These are phyloP conservation scores for Pachyseris speciosa DNA, from an alignment of 64 coral and sea anemone species.

Conservation along the genomic window DNA sequence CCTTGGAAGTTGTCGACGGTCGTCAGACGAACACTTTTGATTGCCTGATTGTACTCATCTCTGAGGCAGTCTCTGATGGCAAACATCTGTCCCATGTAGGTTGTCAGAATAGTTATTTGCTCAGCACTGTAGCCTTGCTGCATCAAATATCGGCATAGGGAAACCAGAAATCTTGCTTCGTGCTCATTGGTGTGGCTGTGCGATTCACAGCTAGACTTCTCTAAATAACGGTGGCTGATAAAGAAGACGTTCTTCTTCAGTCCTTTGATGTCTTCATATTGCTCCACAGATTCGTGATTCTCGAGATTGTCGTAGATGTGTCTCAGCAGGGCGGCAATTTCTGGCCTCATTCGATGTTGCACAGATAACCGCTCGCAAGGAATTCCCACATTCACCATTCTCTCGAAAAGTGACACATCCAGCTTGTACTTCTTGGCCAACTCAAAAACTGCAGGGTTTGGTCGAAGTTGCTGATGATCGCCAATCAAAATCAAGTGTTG, in stretches of 20 bases:
- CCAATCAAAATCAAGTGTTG: conserved; percentile 94
- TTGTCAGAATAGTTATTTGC: conserved; percentile 83
- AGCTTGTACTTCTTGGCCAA: conserved; percentile 73
- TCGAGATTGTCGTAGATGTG: conserved; percentile 91
- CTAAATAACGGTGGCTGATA: conserved; percentile 65
- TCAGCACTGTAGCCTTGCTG: conserved; percentile 75
- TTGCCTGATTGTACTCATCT: conserved; percentile 1
- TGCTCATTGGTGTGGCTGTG: conserved; percentile 83
- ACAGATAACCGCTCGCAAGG: conserved; percentile 64
- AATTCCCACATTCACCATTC: conserved; percentile 82
- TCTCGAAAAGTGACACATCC: conserved; percentile 89
- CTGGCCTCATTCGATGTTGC: conserved; percentile 94
- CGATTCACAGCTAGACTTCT: conserved; percentile 50
- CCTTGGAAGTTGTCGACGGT: conserved; percentile 97
- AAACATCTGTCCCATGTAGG: conserved; percentile 89
- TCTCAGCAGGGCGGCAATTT: conserved; percentile 72
- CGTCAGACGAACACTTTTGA: conserved; percentile 53
- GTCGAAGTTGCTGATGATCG: conserved; percentile 91
- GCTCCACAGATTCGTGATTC: conserved; percentile 64
- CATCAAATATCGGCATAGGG: conserved; percentile 74
- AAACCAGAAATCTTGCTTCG: conserved; percentile 75
- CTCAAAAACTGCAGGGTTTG: conserved; percentile 77
- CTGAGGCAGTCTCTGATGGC: conserved; percentile 55
- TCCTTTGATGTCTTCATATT: conserved; percentile 78
- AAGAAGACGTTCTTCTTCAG: conserved; percentile 91